phyloP scores from a whole-genome alignment of 1,140 invertebrate genomes.

The Aradophagus sp. region DNA sequence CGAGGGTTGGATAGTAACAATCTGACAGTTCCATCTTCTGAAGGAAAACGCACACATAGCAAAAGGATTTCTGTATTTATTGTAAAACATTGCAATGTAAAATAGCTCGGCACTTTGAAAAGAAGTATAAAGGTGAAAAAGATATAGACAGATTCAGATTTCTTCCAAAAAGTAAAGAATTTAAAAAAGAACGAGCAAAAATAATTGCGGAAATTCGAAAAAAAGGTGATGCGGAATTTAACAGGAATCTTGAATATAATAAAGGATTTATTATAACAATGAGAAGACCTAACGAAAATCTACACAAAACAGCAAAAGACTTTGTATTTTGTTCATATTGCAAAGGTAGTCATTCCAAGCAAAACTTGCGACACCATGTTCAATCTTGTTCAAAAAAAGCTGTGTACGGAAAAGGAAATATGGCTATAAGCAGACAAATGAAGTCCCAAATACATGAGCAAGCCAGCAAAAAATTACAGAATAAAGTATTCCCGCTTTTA shows the following conservation, averaged over 20 bases:
- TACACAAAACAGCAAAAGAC: conserved; percentile 2
- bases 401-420: conserved; percentile 11
- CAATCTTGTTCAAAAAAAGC: background rate
- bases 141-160: conserved; percentile 9
- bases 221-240: conserved; percentile 18
- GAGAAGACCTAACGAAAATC: conserved; percentile 9
- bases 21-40: conserved; percentile 5
- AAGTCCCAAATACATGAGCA: conserved; percentile 30
- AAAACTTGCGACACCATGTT: conserved; percentile 13
- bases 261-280: conserved; percentile 13
- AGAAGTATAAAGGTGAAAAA: conserved; percentile 21
- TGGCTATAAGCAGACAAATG: background rate
- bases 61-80: conserved; percentile 35
- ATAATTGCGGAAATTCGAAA: conserved; percentile 14
- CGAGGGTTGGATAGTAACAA: conserved; percentile 12
- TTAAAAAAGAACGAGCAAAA: background rate
- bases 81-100: conserved; percentile 32
- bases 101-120: conserved; percentile 15
- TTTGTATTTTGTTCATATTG: conserved; percentile 2
- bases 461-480: conserved; percentile 7
- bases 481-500: conserved; percentile 11
- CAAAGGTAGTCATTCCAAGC: background rate
- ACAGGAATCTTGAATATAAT: conserved; percentile 14
- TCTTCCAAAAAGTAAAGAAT: conserved; percentile 4
- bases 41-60: conserved; percentile 14